These are phyloP conservation scores for Dendronephthya gigantea DNA, from an alignment of 64 coral and sea anemone species.

Conservation along the genomic window DNA sequence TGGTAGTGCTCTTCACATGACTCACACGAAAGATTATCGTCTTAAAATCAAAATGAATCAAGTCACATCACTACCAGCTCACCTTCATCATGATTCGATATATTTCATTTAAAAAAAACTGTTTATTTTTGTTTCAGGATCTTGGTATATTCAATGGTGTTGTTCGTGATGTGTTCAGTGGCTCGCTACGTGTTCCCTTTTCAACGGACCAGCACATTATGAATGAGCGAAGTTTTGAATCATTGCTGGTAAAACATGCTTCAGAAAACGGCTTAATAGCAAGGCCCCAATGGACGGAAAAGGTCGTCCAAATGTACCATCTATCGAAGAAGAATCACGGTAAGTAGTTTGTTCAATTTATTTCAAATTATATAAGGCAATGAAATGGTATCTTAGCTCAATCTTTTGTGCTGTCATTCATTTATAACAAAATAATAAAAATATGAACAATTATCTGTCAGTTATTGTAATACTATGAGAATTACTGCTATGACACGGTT, in stretches of 20 bases:
- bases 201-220: constrained; percentile 72
- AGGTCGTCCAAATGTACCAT: constrained; percentile 70
- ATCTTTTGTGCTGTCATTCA: too few species aligned
- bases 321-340: constrained; percentile 73
- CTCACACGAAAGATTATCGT: neutral
- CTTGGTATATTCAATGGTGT: constrained; percentile 61
- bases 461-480: too few species aligned
- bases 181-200: constrained; percentile 45
- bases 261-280: constrained; percentile 74
- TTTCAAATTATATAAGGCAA: too few species aligned
- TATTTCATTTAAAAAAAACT: too few species aligned
- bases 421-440: too few species aligned
- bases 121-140: constrained; percentile 33
- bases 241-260: constrained; percentile 52
- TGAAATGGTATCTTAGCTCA: too few species aligned
- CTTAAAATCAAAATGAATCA: neutral
- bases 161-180: constrained; percentile 77
- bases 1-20: neutral
- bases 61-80: too few species aligned
- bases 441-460: too few species aligned
- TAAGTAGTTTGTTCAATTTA: neutral
- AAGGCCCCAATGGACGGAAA: constrained; percentile 64
- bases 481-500: too few species aligned
- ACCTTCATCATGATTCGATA: too few species aligned
- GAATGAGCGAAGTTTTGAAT: constrained; percentile 72